phyloP scores from a whole-genome alignment of 2,797 vertebrate species.

The Danio albolineatus region DNA sequence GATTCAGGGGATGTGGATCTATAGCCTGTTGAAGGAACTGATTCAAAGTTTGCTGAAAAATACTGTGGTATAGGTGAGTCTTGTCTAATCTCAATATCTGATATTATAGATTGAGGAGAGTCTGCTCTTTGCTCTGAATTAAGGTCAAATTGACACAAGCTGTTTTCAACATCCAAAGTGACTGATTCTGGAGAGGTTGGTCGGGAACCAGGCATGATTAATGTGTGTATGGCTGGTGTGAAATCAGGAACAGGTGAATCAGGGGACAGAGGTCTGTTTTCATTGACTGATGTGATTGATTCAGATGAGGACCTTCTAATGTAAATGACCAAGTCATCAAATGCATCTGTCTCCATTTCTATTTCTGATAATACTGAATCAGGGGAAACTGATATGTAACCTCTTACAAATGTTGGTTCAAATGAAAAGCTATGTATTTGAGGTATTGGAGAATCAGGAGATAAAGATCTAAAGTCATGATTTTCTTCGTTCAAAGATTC shows the following conservation, averaged over 20 bases:
- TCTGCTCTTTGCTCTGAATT: slow-evolving; percentile 51
- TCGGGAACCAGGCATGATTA: background rate
- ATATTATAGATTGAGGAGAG: slow-evolving; percentile 7
- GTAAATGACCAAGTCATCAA: background rate
- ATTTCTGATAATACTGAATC: slow-evolving; percentile 65
- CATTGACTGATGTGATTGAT: slow-evolving; percentile 33
- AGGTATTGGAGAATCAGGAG: slow-evolving; percentile 54
- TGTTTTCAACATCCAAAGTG: slow-evolving; percentile 65
- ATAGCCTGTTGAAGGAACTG: background rate
- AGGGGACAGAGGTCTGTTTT: slow-evolving; percentile 29
- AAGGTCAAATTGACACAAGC: slow-evolving; percentile 44
- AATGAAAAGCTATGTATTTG: slow-evolving; percentile 3
- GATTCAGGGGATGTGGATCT: slow-evolving; percentile 67
- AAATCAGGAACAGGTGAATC: slow-evolving; percentile 55
- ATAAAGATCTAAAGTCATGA: background rate
- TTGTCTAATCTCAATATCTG: slow-evolving; percentile 1
- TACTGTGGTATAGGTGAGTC: slow-evolving; percentile 49
- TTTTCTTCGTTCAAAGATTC: slow-evolving; percentile 25
- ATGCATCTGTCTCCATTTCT: slow-evolving; percentile 28
- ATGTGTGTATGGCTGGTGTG: background rate
- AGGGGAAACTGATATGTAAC: slow-evolving; percentile 60
- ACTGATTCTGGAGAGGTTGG: slow-evolving; percentile 61
- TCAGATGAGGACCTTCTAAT: slow-evolving; percentile 58
- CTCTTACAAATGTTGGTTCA: slow-evolving; percentile 26
- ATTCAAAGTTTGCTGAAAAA: slow-evolving; percentile 33